phyloP scores from a whole-genome alignment of 2,888 invertebrate genomes.

The Mechanitis messenoides region DNA sequence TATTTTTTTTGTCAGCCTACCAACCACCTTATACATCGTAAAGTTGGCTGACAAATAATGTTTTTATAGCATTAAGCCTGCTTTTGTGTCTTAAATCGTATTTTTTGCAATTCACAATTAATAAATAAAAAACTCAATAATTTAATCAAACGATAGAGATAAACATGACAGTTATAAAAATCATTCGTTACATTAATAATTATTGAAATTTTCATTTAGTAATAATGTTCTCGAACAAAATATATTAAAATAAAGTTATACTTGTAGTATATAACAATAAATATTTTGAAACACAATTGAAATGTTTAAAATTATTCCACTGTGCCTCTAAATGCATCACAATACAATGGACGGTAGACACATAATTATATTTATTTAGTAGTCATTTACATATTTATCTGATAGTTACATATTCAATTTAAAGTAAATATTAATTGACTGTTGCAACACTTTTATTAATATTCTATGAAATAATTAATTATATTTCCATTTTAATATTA shows the following conservation, averaged over 20 bases:
- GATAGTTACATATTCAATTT: neutral
- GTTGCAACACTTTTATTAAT: neutral
- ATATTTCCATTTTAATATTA: neutral
- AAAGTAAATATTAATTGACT: neutral
- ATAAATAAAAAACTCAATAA: neutral
- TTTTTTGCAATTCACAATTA: no score
- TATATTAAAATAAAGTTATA: no score
- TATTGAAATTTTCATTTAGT: neutral
- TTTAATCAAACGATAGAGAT: no score
- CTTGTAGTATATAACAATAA: no score
- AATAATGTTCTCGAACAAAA: no score
- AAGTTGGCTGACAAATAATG: no score
- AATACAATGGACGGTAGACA: neutral
- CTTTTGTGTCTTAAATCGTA: no score
- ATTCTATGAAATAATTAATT: conserved; percentile 4
- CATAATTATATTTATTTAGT: conserved; percentile 4
- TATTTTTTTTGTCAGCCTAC: no score
- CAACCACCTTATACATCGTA: no score
- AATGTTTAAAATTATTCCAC: neutral
- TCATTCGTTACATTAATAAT: neutral
- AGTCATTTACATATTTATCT: conserved; percentile 3
- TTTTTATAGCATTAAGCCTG: no score
- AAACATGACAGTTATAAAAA: no score
- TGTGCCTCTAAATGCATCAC: neutral
- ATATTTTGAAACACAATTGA: no score